Base-by-base conservation (phyloP, 2,797 vertebrate species). In the Galagoides demidoff region DNA sequence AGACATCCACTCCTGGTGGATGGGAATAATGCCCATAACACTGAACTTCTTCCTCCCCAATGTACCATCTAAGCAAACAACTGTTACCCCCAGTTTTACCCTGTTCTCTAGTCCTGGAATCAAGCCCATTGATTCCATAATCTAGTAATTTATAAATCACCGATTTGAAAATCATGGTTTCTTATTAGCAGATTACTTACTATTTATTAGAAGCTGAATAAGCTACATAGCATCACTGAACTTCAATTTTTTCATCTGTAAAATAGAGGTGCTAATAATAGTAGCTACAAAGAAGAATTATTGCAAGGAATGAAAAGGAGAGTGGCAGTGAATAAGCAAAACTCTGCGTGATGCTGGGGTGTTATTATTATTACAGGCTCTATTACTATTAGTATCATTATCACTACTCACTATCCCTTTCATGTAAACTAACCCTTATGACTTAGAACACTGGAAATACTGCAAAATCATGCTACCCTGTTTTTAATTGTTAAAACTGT, bases 221-320 rank as follows among this genome's bases (percentile, higher is more conserved):
- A 88, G 45, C 55, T 77, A 34, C 17, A 61, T 7, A 68, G 29
- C 64, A 79, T 55, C 57, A 83, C n/a, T 86, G 25, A 68, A 83
- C 8, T 89, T 91, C 7, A 70, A 13, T 64, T 86, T 83, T 63
- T 68, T 96, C 29, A 91, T 86, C 23, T 92, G 45, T 37, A 71
- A 83, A 95, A 74, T 3, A 79, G 45, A 74, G 2, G 34, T 19
- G 5, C 66, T 85, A 39, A 68, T 55, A 71, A 39, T 59, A 49
- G 13, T 55, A 64, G 1, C 49, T 16, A 52, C 49, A 52, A 52
- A 52, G 49, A n/a, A 6, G 22, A 45, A 5, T 73, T 79, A 37
- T 17, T 71, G 8, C 9, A 77, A 76, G 61, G 52, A 84, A 85
- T 25, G 6, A 29, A 86, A 74, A 61, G 52, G n/a, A 66, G 3